Evolutionary conservation across 1,140 invertebrate species (phyloP), one percentile per base, ranked within the genome.

Genomic region (Dreissena rostriformis): DNA sequence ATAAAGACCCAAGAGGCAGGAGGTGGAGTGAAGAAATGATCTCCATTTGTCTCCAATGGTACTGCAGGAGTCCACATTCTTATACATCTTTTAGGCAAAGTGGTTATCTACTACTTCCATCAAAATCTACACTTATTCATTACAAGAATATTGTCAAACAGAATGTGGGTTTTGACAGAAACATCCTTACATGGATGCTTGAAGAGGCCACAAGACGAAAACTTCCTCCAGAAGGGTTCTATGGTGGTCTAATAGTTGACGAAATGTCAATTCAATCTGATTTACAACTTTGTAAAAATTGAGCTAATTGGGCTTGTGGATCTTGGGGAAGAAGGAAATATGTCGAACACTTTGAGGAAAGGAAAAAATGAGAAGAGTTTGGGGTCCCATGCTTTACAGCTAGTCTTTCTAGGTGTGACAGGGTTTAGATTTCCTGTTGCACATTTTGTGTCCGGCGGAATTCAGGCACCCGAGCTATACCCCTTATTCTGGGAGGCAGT

Each of bases 381-480:
- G n/a, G 84, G 65, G 24, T 84, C 70, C 8, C 84, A 87, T 82
- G 87, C 82, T 0, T 17, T 86, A 24, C 83, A 88, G 51, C 73
- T 85, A 24, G 11, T 87, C 1, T 88, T 88, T 66, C 17, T 82
- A 24, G 82, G 85, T 26, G 4, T 85, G 22, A 85, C 61, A 74
- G 87, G 85, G 4, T 86, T 88, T 75, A 26, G 72, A 51, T 86
- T 84, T 72, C 84, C 81, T 22, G 73, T 86, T 78, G 81, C 86
- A 39, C 85, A 88, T 70, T 88, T 84, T 61, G 28, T 80, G n/a
- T 70, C 76, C 10, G 61, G 24, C 11, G 70, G 82, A 51, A 61
- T 80, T 6, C 57, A 71, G 39, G 80, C 76, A 17, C 55, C 80
- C 26, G 57, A 88, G 10, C 1, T 85, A 12, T 79, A 85, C 68